Conservation (phyloP, 2,113 vertebrate species). For the Eira barbara region DNA sequence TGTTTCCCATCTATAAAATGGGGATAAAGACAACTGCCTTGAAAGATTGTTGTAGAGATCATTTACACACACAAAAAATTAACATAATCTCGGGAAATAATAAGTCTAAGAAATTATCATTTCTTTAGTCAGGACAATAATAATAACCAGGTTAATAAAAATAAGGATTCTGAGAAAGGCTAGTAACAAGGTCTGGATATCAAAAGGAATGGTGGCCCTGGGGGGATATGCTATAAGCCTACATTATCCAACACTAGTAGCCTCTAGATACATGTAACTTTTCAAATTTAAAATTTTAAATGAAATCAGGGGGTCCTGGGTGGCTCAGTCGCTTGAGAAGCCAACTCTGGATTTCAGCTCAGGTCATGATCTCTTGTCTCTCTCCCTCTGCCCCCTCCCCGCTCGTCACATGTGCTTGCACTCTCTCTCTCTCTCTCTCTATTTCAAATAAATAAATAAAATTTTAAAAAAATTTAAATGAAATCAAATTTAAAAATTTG, state of each 20-base stretch:
- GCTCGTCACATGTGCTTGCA: rapidly evolving
- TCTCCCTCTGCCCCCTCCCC: neutral
- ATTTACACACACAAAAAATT: neutral
- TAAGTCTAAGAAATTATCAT: neutral
- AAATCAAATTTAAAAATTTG: neutral
- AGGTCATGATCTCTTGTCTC: neutral
- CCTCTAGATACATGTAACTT: neutral
- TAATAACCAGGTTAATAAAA: neutral
- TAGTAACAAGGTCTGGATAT: neutral
- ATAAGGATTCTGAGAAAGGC: neutral
- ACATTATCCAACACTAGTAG: neutral
- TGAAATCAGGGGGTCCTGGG: neutral
- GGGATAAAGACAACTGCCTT: neutral
- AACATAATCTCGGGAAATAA: neutral
- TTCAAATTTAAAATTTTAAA: slow-evolving; percentile 4
- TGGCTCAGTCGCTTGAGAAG: neutral
- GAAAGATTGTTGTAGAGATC: neutral
- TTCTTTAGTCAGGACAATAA: neutral
- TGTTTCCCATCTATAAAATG: neutral
- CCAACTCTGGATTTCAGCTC: neutral
- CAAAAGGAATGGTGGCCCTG: neutral
- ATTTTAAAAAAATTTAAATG: neutral
- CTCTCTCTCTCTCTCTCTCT: too few species aligned
- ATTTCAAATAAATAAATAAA: neutral
- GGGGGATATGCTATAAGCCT: neutral